Base-by-base conservation (phyloP, 2,113 vertebrate genomes). In the Actinemys pallida region DNA sequence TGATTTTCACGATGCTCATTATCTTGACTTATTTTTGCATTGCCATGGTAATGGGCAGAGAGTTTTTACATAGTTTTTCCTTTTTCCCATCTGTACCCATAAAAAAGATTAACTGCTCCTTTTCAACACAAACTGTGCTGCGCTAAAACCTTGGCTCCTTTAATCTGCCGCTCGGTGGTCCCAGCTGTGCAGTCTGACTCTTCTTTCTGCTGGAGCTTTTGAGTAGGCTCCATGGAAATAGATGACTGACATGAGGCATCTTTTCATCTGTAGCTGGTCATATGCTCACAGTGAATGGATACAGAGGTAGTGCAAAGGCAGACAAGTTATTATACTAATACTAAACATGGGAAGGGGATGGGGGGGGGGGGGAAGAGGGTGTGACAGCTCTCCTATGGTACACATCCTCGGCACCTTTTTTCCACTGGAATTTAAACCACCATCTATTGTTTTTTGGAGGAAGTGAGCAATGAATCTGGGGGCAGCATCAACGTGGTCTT, bases 271-370 rank as follows among this genome's bases (percentile, higher is more conserved):
- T 81, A 1, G 11, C 69, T 2, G 86, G n/a, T 14, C 27, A 3
- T 2, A 0, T 0, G 0, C 39, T 54, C 0, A 1, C 72, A 54
- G 49, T 0, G 6, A 82, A 47, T 1, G 49, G 42, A n/a, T 1
- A 1, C 42, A 45, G 45, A 45, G 45, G 45, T 45, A 45, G 45
- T 1, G 10, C 39, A 1, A 59, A 85, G 53, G 65, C 22, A 0
- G 39, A 27, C 82, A 65, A 35, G 59, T 12, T 20, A 75, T 8
- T 56, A 35, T 6, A 56, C 27, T 0, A 12, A 1, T 20, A 3
- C 24, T 31, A 75, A 42, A 19, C n/a, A 0, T 1, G n/a, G 31
- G 50, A 45, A 45, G 45, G 45, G 54, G 14, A 2, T 4, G 5
- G 57, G 54, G 27, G 25, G 2, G 57, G 54, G 27, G 35, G 10